Evolutionary conservation across 2,113 vertebrate species (phyloP), one percentile per base, ranked within the genome.

Genomic region (Arizona elegans): DNA sequence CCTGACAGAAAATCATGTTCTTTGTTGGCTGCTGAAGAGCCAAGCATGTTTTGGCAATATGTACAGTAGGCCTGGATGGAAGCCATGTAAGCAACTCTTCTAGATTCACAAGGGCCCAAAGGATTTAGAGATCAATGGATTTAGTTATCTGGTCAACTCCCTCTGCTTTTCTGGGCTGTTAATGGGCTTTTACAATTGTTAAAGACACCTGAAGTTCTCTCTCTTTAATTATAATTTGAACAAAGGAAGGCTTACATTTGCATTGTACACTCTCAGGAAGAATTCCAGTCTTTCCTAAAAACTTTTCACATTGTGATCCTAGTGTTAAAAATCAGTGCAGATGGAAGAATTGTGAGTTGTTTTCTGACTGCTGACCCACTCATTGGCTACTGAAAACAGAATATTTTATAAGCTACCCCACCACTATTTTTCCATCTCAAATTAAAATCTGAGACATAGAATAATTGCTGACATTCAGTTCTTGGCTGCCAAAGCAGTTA

Each of bases 1-100:
- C 98, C 98, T 98, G 98, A 98, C 98, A 98, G 97, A 97, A 97
- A 97, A 97, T 97, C 97, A 98, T 96, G 96, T 93, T 97, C 97
- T 97, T 98, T 98, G 97, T 98, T 98, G 97, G 97, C 97, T 98
- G 97, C 97, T 97, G 98, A 98, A 96, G 95, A 97, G 97, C 98
- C 97, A 97, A 98, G 97, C 96, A 96, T 98, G 97, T 98, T 97
- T 98, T 98, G 98, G 97, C 98, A 98, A 96, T 93, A 24, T 93
- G 95, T 54, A 55, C 54, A 55, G 54, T 55, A 8, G 93, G 96
- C 97, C 96, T 98, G 97, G 96, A 97, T 95, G 94, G 91, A 91
- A 97, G 97, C 96, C 96, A 98, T 95, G 96, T 95, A 96, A 97
- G 96, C 96, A 97, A 97, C 97, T 95, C 96, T 97, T 97, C 96